Evolutionary conservation across 2,113 vertebrate species (phyloP), one percentile per base, ranked within the genome.

Genomic region (Nycticorax nycticorax): DNA sequence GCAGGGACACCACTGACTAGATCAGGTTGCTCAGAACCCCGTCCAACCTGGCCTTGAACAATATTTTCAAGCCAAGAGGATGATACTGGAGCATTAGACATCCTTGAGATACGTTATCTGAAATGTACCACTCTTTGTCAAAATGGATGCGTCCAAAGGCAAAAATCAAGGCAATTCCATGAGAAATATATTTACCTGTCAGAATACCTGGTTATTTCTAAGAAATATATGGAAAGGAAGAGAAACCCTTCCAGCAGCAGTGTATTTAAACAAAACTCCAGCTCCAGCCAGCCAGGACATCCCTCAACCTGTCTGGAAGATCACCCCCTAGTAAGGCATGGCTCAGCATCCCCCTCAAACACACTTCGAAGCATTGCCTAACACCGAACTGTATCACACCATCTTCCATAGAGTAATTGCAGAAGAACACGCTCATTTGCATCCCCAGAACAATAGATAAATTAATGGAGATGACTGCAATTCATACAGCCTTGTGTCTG

Each of bases 381-480:
- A 9, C 30, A 17, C 69, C 0, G 1, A 72, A 23, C 43, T 30
- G 4, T 0, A 43, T 30, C 79, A 1, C 17, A 7, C 48, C 85
- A 28, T 22, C 86, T 26, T 62, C 77, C 73, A 52, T 9, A 8
- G 4, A 2, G 53, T 13, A n/a, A 57, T 43, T n/a, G 53, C 74
- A 84, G 84, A 43, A 75, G 69, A 73, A 53, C 81, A 69, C 0
- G 3, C 74, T 96, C 66, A 77, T 94, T 62, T 93, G 74, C 91
- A 89, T 63, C 81, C 78, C 22, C 87, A 69, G 91, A 97, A 97
- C 95, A 97, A 97, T 71, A 47, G 89, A 88, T 89, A 95, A 96
- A 96, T 96, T 92, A 97, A 97, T 3, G 32, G 88, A 92, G 94
- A 95, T 88, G 77, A 92, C 96, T 97, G 81, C 89, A 80, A 88